Conservation (phyloP, 2,888 invertebrate genomes). For the Scaptomyza caliginosa region DNA sequence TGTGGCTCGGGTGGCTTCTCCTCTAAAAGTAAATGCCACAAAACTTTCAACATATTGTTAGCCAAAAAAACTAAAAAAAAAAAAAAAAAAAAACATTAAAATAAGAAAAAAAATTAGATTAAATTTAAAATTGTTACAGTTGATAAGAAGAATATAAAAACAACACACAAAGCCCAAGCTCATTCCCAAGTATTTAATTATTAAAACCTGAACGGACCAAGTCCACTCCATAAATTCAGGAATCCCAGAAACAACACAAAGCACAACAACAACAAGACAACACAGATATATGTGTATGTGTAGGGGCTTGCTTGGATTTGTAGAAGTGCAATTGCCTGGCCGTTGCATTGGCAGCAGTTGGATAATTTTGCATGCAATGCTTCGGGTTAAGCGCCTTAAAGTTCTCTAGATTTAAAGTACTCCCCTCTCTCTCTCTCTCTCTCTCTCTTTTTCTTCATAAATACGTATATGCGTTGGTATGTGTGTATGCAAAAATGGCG, state of each 20-base stretch:
- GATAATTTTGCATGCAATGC: constrained; percentile 5
- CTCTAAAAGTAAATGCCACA: neutral
- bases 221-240: neutral
- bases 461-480: neutral
- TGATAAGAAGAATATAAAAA: neutral
- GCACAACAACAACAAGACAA: neutral
- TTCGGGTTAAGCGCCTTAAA: constrained; percentile 40
- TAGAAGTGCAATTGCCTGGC: constrained; percentile 26
- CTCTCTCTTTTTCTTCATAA: neutral
- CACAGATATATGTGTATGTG: neutral
- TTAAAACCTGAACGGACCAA: neutral
- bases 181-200: constrained; percentile 3
- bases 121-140: constrained; percentile 1
- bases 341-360: constrained; percentile 9
- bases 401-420: constrained; percentile 29
- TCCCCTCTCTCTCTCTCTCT: too few species aligned
- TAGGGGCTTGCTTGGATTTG: neutral
- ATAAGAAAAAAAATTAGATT: neutral
- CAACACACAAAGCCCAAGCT: neutral
- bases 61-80: neutral
- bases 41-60: neutral
- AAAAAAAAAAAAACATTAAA: neutral
- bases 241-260: constrained; percentile 2
- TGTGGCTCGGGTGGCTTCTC: neutral
- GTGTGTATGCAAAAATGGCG: constrained; percentile 47